Conservation (phyloP, 2,113 vertebrate species). For the Phrynosoma blainvillii region DNA sequence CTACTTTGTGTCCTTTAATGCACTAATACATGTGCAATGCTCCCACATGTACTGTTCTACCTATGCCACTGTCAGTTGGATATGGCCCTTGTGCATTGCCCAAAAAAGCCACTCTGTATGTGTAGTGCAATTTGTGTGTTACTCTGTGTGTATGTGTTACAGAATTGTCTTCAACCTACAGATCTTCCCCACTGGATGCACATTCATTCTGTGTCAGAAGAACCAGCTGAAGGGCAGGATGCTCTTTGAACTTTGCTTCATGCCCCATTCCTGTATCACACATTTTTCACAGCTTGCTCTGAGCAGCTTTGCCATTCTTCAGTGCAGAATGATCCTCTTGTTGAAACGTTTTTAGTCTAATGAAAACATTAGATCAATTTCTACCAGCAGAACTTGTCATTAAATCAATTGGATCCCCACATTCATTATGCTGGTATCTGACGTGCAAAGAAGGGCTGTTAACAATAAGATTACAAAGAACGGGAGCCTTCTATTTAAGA, state of each 20-base stretch:
- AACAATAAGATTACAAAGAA: constrained; percentile 45
- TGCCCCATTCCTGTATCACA: constrained; percentile 53
- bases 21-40: too few relatives aligned
- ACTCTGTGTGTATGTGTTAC: background rate
- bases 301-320: constrained; percentile 23
- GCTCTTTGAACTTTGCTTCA: too few relatives aligned
- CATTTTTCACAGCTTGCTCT: constrained; percentile 41
- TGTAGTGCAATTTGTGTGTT: background rate
- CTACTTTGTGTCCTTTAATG: too few relatives aligned
- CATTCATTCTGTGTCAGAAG: background rate
- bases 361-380: constrained; percentile 76
- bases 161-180: background rate
- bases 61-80: too few relatives aligned
- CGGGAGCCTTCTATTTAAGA: constrained; percentile 54
- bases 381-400: constrained; percentile 68
- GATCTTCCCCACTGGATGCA: too few relatives aligned
- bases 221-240: background rate
- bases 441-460: constrained; percentile 46
- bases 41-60: too few relatives aligned
- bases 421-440: constrained; percentile 64
- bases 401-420: constrained; percentile 73
- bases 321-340: constrained; percentile 77
- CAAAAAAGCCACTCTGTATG: too few relatives aligned
- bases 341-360: constrained; percentile 76
- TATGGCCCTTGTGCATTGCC: too few relatives aligned